Evolutionary conservation across 2,797 vertebrate genomes (phyloP), one percentile per base, ranked within the genome.

Genomic region (Ara ararauna): DNA sequence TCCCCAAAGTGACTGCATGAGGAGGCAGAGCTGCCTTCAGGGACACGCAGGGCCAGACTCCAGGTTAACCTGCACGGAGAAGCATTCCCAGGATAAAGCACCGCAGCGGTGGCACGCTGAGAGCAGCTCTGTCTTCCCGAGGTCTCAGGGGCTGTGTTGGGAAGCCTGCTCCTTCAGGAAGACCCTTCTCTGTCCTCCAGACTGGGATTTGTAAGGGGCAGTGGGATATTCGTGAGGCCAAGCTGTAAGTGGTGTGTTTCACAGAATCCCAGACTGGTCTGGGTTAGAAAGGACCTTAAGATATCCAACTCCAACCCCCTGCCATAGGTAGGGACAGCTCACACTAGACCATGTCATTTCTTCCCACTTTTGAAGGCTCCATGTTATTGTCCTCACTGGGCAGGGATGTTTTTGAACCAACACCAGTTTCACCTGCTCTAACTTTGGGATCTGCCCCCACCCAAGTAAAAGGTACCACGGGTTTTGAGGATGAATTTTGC

Each of bases 1-100:
- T 21, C 5, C 10, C 44, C 1, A 11, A 61, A 61, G 7, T 0
- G 44, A 32, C 73, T 53, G 94, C 74, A 5, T 50, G 92, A 34
- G 78, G 13, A 48, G 95, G 82, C 94, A 93, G 56, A 91, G 87
- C 73, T 86, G 56, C 56, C n/a, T 58, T 2, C 56, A 34, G 22
- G 16, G 78, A 74, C 93, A 81, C 61, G 90, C 76, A 50, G 90
- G 90, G 80, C 94, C 93, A 90, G 75, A 61, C 93, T 90, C 91
- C 88, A 10, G 76, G 87, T 78, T 62, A 84, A 84, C 70, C 73
- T 44, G 85, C 83, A 61, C 66, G 13, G 64, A 77, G 68, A 17
- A 26, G 24, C 5, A n/a, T 34, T 53, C 29, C 68, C 13, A 56
- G 82, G 76, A 72, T 26, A 61, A 40, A 58, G 26, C 84, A 48